phyloP scores from a whole-genome alignment of 2,797 vertebrate species.

The Helarctos malayanus region DNA sequence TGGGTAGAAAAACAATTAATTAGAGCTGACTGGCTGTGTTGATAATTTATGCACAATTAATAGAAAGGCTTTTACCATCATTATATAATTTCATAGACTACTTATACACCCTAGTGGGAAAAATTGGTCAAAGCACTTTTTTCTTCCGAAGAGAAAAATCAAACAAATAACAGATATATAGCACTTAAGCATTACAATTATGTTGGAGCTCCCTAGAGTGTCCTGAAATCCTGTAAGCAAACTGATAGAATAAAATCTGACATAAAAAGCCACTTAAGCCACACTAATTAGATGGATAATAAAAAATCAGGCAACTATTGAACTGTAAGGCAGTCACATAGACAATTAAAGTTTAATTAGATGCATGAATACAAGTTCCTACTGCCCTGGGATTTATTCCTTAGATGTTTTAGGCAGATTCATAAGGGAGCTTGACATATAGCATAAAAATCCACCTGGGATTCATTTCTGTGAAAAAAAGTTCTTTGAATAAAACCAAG shows the following conservation, averaged over 20 bases:
- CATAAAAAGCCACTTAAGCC: constrained; percentile 72
- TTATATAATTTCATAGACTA: constrained; percentile 81
- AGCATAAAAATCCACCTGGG: constrained; percentile 12
- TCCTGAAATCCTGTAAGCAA: constrained; percentile 68
- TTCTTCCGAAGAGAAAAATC: constrained; percentile 45
- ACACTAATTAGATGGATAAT: constrained; percentile 74
- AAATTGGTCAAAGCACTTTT: constrained; percentile 75
- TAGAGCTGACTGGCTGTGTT: constrained; percentile 57
- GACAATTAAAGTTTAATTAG: constrained; percentile 81
- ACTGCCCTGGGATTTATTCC: constrained; percentile 62
- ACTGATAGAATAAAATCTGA: constrained; percentile 77
- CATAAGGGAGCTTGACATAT: constrained; percentile 48
- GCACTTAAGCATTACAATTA: neutral
- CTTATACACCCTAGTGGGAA: constrained; percentile 89
- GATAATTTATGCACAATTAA: constrained; percentile 81
- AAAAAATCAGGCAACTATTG: constrained; percentile 77
- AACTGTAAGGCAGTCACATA: constrained; percentile 61
- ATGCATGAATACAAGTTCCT: constrained; percentile 56
- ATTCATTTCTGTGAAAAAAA: constrained; percentile 60
- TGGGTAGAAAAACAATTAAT: constrained; percentile 80
- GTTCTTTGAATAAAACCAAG: neutral
- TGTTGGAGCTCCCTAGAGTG: neutral
- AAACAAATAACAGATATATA: neutral
- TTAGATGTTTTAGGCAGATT: constrained; percentile 59
- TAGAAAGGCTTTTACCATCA: neutral